Evolutionary conservation across 2,797 vertebrate species (phyloP).

Genomic region (Arctocebus calabarensis): DNA sequence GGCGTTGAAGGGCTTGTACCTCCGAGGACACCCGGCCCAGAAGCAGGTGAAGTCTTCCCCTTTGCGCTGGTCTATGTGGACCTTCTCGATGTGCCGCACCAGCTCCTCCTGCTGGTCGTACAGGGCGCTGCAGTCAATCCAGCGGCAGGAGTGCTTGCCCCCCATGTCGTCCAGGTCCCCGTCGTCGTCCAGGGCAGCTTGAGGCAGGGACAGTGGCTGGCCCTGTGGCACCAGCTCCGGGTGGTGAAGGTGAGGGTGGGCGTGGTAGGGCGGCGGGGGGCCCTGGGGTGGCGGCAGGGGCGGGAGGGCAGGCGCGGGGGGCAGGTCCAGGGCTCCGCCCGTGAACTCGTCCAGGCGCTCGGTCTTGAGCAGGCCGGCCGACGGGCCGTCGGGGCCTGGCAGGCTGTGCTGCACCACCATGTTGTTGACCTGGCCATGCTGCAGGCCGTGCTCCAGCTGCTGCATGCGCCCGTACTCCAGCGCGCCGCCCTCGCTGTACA

Average conservation of each 20-base stretch:
- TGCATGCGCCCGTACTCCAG: conserved; percentile 89
- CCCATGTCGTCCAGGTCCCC: conserved; percentile 90
- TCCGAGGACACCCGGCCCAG: conserved; percentile 95
- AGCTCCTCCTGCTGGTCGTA: conserved; percentile 96
- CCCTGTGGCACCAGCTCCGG: conserved; percentile 74
- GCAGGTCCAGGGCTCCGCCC: conserved; percentile 43
- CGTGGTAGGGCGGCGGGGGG: conserved; percentile 95
- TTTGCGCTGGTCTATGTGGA: conserved; percentile 97
- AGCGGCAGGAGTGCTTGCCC: conserved; percentile 92
- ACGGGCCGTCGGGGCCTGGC: conserved; percentile 80
- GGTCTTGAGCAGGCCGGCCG: conserved; percentile 82
- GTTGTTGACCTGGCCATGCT: conserved; percentile 89
- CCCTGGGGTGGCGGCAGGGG: conserved; percentile 87
- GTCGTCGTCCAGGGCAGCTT: conserved; percentile 91
- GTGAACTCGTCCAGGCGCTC: conserved; percentile 85
- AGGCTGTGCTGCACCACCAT: conserved; percentile 93
- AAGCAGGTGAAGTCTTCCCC: conserved; percentile 98
- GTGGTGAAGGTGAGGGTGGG: conserved; percentile 89
- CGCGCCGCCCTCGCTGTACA: conserved; percentile 74
- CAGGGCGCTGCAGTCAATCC: conserved; percentile 93
- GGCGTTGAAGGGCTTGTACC: conserved; percentile 97
- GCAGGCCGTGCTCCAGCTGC: conserved; percentile 90
- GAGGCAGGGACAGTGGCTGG: conserved; percentile 78
- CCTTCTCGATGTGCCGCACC: conserved; percentile 96
- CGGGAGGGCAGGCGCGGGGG: conserved; percentile 75